A percentile compares a stretch with the other conserved stretches of the same genome.
Evolutionary conservation across 37 sponge, comb jelly and placozoan species (phyloP).

Genomic region (Amphimedon queenslandica): DNA sequence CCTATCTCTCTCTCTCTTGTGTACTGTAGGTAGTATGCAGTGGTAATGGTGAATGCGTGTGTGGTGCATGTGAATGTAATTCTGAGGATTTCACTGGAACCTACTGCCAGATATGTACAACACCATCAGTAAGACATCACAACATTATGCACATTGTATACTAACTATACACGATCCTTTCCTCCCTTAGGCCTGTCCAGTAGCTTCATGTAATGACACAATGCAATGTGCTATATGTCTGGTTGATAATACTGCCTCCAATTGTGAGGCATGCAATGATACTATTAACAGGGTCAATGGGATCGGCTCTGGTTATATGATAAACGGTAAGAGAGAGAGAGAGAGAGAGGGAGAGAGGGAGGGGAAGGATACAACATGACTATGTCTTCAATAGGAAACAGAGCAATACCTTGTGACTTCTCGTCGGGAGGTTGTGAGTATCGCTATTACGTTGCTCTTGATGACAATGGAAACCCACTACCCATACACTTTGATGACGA

Average conservation of each 20-base stretch:
- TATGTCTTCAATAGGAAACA: not conserved
- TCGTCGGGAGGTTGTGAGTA: not conserved
- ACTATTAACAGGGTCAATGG: not conserved
- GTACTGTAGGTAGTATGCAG: conserved; percentile 11
- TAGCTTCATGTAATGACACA: not conserved
- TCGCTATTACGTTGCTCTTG: conserved; percentile 23
- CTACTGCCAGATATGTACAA: conserved; percentile 32
- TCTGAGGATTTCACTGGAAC: conserved; percentile 15
- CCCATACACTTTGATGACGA: conserved; percentile 30
- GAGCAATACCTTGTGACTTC: conserved; percentile 20
- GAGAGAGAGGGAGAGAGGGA: too few relatives aligned
- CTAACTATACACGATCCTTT: too few relatives aligned
- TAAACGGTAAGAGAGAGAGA: not conserved
- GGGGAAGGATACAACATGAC: not conserved
- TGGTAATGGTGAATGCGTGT: conserved; percentile 23
- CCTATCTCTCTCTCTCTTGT: not conserved
- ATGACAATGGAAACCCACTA: not conserved
- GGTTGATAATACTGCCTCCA: not conserved
- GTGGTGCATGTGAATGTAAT: conserved; percentile 17
- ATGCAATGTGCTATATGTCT: not conserved
- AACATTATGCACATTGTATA: too few relatives aligned
- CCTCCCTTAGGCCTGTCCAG: conserved; percentile 1
- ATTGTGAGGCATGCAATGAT: not conserved
- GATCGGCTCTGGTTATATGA: not conserved
- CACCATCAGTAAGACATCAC: not conserved